Percentiles rank a stretch among this genome's conserved stretches.
Evolutionary conservation across 2,797 vertebrate genomes (phyloP).

Genomic region (Sebastes umbrosus): DNA sequence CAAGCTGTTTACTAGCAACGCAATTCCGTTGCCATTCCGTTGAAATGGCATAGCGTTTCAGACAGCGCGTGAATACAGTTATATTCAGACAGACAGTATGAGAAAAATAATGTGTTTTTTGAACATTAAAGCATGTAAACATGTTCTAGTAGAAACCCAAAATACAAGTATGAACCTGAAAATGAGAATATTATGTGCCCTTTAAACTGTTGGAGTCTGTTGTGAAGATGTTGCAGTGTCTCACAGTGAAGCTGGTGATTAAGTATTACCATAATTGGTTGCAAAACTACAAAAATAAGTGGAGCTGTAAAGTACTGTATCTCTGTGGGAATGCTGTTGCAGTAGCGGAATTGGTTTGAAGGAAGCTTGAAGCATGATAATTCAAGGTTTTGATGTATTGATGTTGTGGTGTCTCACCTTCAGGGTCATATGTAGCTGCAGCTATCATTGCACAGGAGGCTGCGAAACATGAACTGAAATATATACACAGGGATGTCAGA

Average conservation of each 20-base stretch:
- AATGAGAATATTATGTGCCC: too few species aligned
- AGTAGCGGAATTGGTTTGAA: background rate
- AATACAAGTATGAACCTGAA: too few species aligned
- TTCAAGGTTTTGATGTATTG: background rate
- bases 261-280: background rate
- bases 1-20: too few species aligned
- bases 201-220: background rate
- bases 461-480: conserved; percentile 84
- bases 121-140: too few species aligned
- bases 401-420: conserved; percentile 72
- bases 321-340: background rate
- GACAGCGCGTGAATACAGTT: too few species aligned
- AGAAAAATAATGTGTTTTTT: too few species aligned
- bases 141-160: too few species aligned
- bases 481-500: background rate
- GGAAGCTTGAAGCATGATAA: background rate
- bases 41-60: too few species aligned
- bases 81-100: too few species aligned
- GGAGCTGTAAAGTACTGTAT: background rate
- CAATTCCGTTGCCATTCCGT: too few species aligned
- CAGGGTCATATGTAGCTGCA: conserved; percentile 79
- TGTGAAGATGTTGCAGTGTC: background rate
- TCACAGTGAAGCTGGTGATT: background rate
- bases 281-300: background rate
- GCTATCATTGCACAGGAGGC: conserved; percentile 88